phyloP scores from a whole-genome alignment of 2,113 vertebrate genomes.

The Hydrochoerus hydrochaeris region DNA sequence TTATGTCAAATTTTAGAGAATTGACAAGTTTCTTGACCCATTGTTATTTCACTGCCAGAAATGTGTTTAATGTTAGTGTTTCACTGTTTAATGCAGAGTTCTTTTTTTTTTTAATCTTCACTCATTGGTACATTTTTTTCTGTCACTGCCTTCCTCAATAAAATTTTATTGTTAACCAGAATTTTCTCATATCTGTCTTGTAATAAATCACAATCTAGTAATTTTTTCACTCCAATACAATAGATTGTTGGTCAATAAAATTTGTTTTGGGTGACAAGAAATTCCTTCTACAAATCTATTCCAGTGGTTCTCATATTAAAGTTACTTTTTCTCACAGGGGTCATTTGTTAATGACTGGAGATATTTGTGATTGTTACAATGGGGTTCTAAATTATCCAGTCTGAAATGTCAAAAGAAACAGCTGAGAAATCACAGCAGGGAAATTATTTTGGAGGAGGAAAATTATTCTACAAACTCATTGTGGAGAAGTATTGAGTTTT shows the following conservation, averaged over 20 bases:
- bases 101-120: neutral
- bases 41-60: neutral
- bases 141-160: neutral
- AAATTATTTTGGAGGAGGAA: neutral
- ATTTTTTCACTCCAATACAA: neutral
- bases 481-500: neutral
- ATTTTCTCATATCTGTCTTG: neutral
- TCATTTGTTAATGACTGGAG: neutral
- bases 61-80: neutral
- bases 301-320: accelerated
- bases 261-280: neutral
- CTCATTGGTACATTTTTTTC: neutral
- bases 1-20: neutral
- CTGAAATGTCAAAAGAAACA: neutral
- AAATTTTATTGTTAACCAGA: neutral
- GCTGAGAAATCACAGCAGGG: neutral
- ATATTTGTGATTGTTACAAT: neutral
- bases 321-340: neutral
- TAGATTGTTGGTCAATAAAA: neutral
- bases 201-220: neutral
- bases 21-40: neutral
- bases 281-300: neutral
- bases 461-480: neutral
- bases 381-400: neutral
- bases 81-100: neutral